Base-by-base conservation (phyloP, 2,113 vertebrate species). In the Amblyornis subalaris region DNA sequence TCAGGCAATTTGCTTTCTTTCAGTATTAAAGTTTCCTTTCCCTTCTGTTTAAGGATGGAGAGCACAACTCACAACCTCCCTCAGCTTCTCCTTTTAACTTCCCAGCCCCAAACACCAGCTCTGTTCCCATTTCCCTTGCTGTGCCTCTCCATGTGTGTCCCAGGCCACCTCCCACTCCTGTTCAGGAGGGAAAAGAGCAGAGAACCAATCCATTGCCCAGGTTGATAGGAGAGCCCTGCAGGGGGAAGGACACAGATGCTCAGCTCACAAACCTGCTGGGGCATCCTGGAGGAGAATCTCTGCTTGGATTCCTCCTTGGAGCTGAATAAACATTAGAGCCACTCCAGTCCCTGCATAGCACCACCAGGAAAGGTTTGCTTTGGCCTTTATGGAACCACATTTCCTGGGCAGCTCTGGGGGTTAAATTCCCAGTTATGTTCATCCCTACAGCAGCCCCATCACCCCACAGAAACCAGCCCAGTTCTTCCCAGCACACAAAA, bases 321-420 rank as follows among this genome's bases (percentile, higher is more conserved):
- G 50, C 67, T 53, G 18, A 12, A 12, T 2, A 1, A 5, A 7
- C 53, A 36, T 1, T 40, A 60, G 18, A 13, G 1, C 5, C 3
- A 2, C 10, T 6, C 28, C 72, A 70, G 35, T 5, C 67, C 58
- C 70, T 44, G 28, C 40, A 54, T 19, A 55, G 7, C 55, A 88
- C 61, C 62, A 33, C 10, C 58, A 72, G 50, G 7, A 26, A 54
- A 35, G 47, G 10, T 16, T 61, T 53, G 40, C 6, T 70, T 20
- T 47, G 70, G 2, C 18, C 26, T 60, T 20, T 3, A 8, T 5
- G 36, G 75, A 74, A 28, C 29, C 38, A 16, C n/a, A 1, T 38
- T 15, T 73, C 64, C 60, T 12, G 31, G 20, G 20, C 14, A 45
- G 26, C 28, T 54, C 54, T 4, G 50, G 51, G 36, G 23, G 11